These are phyloP conservation scores for Orchesella cincta DNA, from an alignment of 1,140 invertebrate genomes.

Conservation along the genomic window DNA sequence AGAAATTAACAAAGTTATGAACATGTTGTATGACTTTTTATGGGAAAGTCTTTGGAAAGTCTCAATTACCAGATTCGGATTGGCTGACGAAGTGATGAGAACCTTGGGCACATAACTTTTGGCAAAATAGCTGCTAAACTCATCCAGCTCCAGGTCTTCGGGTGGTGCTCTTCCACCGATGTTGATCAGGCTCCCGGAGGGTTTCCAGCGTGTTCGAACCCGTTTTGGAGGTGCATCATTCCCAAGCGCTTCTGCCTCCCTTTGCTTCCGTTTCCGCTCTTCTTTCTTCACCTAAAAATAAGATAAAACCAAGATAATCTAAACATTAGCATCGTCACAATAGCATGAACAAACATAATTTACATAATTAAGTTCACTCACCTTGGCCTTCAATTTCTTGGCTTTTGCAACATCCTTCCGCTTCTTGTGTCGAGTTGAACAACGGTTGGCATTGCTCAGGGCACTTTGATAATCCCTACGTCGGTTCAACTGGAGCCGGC, in stretches of 20 bases:
- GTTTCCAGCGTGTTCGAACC: constrained; percentile 84
- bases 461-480: constrained; percentile 22
- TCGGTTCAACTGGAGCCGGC: too few relatives aligned
- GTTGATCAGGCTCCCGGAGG: constrained; percentile 89
- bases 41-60: neutral
- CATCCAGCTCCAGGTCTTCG: constrained; percentile 86
- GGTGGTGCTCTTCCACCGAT: constrained; percentile 72
- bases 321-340: too few relatives aligned
- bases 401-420: constrained; percentile 35
- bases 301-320: too few relatives aligned
- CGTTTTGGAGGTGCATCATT: constrained; percentile 60
- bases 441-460: constrained; percentile 28
- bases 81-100: constrained; percentile 91
- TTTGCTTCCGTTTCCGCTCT: constrained; percentile 61
- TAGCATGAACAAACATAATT: too few relatives aligned
- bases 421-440: constrained; percentile 23
- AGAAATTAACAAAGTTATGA: constrained; percentile 42
- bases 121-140: constrained; percentile 83
- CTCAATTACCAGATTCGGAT: constrained; percentile 72
- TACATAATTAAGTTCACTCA: too few relatives aligned
- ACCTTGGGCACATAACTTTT: constrained; percentile 88
- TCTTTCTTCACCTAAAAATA: constrained; percentile 63
- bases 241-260: constrained; percentile 60
- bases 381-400: constrained; percentile 42
- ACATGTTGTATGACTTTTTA: neutral